Base-by-base conservation (phyloP, 2,888 invertebrate genomes). In the Apotomis betuletana region DNA sequence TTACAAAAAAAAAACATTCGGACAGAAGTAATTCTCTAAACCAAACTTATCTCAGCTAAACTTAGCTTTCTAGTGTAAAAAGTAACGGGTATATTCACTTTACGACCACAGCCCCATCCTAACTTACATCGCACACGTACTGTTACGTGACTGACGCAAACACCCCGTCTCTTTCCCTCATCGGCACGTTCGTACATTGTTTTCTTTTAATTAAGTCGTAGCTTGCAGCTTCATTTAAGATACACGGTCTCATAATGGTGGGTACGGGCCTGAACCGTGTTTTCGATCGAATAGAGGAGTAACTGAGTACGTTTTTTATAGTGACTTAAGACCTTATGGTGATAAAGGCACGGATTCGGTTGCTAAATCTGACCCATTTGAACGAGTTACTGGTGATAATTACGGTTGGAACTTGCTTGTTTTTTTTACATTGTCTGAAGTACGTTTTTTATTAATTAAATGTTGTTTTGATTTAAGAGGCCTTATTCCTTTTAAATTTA, bases 181-280 rank as follows among this genome's bases (percentile, higher is more conserved):
- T 38, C 52, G 59, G 73, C 61, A 72, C 75, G 74, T 74, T 63
- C 69, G 41, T 38, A 64, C 68, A 68, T 63, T 74, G 75, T 75
- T 75, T 75, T 74, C 72, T 73, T 75, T 75, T 74, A 75, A 75
- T 75, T 73, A 74, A 70, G 57, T 61, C 64, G 61, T 12, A 51
- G 62, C 74, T 74, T 71, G 71, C 61, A 64, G 75, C 74, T 75
- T 74, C 72, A 69, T 74, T 74, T 59, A 61, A 61, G 70, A 63
- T 67, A 71, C 74, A 68, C 15, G 64, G 5, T 13, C 51, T 52
- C 54, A 44, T 64, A 64, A 64, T 44, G 63, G 63, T 15, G 54
- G 57, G 38, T 51, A 44, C 15, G 15, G 9, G 51, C 51, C 51
- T 51, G 13, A 38, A 52, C 38, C 12, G 15, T 15, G 10, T 8